phyloP scores from a whole-genome alignment of 2,888 invertebrate genomes.

The Metellina segmentata region DNA sequence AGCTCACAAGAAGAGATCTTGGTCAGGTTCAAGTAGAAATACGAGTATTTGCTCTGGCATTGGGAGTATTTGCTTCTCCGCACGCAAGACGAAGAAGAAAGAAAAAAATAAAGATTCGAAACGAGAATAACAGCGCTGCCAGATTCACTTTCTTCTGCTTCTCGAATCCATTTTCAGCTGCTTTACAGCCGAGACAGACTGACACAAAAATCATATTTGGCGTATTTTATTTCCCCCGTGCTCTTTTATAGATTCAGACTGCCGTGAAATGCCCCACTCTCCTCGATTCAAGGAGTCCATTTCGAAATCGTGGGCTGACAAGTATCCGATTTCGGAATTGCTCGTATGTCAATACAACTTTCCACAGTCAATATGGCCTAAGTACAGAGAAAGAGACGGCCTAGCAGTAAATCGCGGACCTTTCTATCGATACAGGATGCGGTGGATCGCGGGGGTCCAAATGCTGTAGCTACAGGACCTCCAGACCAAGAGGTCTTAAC shows the following conservation, averaged over 20 bases:
- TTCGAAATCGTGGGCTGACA: not conserved
- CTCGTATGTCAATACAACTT: not conserved
- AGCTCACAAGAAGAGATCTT: not conserved
- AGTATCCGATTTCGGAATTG: not conserved
- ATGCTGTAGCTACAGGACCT: too few relatives aligned
- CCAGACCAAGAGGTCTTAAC: too few relatives aligned
- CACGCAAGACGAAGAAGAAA: not conserved
- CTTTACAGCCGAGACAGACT: not conserved
- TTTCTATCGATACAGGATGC: too few relatives aligned
- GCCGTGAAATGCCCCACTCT: not conserved
- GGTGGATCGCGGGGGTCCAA: too few relatives aligned
- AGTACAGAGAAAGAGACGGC: too few relatives aligned
- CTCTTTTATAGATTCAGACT: not conserved
- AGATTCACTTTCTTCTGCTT: not conserved
- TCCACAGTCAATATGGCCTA: not conserved
- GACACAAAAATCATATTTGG: conserved; percentile 33
- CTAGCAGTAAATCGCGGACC: too few relatives aligned
- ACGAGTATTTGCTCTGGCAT: not conserved
- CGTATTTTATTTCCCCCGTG: not conserved
- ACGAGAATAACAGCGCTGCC: not conserved
- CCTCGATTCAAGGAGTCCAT: not conserved
- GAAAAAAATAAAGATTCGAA: not conserved
- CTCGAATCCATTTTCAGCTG: not conserved
- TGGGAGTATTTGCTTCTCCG: not conserved
- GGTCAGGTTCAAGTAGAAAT: not conserved